Conservation (phyloP, 2,888 invertebrate species). For the Lasioglossum oenotherae region DNA sequence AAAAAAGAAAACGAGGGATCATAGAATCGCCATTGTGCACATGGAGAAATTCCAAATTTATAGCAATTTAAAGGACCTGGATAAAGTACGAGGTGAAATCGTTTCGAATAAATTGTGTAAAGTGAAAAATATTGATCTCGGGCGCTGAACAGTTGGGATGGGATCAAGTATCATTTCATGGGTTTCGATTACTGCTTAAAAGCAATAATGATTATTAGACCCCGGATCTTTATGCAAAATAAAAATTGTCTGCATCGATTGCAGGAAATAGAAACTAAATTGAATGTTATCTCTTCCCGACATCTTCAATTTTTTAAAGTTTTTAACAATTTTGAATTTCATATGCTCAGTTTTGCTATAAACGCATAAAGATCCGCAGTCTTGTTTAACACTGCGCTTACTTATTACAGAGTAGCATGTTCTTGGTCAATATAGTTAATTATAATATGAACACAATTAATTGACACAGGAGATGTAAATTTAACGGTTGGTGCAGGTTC, state of each 20-base stretch:
- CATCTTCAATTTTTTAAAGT: too few species aligned
- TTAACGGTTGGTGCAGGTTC: constrained; percentile 88
- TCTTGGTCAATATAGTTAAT: constrained; percentile 71
- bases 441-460: constrained; percentile 72
- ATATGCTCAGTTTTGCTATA: too few species aligned
- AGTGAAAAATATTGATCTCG: constrained; percentile 28
- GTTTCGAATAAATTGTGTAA: constrained; percentile 27
- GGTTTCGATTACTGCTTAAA: too few species aligned
- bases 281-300: too few species aligned
- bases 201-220: too few species aligned
- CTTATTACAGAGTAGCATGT: constrained; percentile 76
- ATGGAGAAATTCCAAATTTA: constrained; percentile 41
- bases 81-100: constrained; percentile 38
- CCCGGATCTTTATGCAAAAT: too few species aligned
- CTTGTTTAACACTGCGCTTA: constrained; percentile 61
- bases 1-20: constrained; percentile 21
- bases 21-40: constrained; percentile 20
- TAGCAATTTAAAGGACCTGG: constrained; percentile 47
- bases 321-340: too few species aligned
- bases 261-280: too few species aligned
- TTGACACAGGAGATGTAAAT: constrained; percentile 76
- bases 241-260: too few species aligned
- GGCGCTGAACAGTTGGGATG: neutral
- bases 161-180: too few species aligned
- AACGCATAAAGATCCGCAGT: neutral